A percentile compares a stretch with the other conserved stretches of the same genome.
Conservation (phyloP, 2,888 invertebrate species). For the Graphium colonna region DNA sequence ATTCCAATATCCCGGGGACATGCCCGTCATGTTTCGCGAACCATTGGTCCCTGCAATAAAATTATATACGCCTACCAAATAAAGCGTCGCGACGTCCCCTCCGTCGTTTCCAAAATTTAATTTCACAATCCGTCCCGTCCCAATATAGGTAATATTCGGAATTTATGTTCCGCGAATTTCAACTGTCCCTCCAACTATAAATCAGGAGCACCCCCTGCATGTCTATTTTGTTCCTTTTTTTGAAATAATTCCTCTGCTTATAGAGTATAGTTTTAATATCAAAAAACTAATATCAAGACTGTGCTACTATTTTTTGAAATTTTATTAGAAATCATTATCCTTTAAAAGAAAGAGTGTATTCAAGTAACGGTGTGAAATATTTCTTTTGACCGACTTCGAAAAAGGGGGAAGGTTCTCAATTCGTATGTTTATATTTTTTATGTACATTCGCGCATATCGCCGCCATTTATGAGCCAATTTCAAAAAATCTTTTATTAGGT, state of each 20-base stretch:
- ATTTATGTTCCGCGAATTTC: conserved; percentile 72
- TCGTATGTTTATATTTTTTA: no score
- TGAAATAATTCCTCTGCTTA: no score
- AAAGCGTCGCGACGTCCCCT: conserved; percentile 55
- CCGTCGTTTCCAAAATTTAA: conserved; percentile 74
- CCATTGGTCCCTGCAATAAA: conserved; percentile 77
- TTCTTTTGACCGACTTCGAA: no score
- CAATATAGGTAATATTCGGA: conserved; percentile 77
- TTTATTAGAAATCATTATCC: no score
- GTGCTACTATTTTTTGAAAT: no score
- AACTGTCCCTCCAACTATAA: conserved; percentile 58
- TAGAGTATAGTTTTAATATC: conserved; percentile 24
- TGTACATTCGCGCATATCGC: no score
- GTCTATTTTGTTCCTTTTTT: background rate
- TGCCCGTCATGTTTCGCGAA: conserved; percentile 66
- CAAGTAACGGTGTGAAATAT: no score
- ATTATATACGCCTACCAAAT: conserved; percentile 80
- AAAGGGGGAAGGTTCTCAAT: no score
- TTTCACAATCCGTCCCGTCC: conserved; percentile 73
- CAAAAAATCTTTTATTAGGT: no score
- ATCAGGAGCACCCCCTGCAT: conserved; percentile 43
- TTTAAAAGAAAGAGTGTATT: no score
- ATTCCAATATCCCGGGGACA: conserved; percentile 26
- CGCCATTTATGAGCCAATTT: no score
- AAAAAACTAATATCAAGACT: background rate